These are phyloP conservation scores for Myioborus melanocephalus DNA, from an alignment of 2,797 vertebrate genomes.

Conservation along the genomic window DNA sequence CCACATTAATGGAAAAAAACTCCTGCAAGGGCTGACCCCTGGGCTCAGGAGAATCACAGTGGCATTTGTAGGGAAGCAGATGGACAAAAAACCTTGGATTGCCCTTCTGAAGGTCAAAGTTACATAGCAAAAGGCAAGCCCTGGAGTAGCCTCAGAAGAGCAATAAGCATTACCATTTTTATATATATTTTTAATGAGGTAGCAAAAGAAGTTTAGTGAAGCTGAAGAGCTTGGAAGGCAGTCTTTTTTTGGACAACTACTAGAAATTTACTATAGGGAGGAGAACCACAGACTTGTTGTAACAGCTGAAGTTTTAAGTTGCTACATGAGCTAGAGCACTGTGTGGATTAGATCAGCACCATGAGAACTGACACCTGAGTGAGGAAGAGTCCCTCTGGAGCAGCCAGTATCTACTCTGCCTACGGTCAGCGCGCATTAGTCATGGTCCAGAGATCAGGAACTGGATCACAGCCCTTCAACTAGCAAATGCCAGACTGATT, in stretches of 20 bases:
- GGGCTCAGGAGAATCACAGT: not conserved
- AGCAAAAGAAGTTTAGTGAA: constrained; percentile 55
- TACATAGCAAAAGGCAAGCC: constrained; percentile 31
- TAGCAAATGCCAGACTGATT: constrained; percentile 26
- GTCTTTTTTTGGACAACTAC: not conserved
- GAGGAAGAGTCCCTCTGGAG: constrained; percentile 77
- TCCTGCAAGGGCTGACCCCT: not conserved
- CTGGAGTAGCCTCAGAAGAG: constrained; percentile 8
- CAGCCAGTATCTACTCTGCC: constrained; percentile 78
- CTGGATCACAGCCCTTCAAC: constrained; percentile 80
- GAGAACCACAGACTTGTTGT: constrained; percentile 21
- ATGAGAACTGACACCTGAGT: constrained; percentile 74
- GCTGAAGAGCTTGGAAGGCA: constrained; percentile 55
- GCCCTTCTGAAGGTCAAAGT: not conserved
- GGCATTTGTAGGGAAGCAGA: not conserved
- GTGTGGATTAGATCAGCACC: constrained; percentile 65
- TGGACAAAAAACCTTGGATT: constrained; percentile 15
- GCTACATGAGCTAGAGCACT: constrained; percentile 19
- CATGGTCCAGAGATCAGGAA: constrained; percentile 75
- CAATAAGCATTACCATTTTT: not conserved
- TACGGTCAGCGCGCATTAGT: constrained; percentile 77
- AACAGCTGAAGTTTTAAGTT: constrained; percentile 26
- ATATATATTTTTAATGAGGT: not conserved
- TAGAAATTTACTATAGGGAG: not conserved
- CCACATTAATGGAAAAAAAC: constrained; percentile 4